These are phyloP conservation scores for Lingula anatina DNA, from an alignment of 2,888 invertebrate species.

Conservation along the genomic window DNA sequence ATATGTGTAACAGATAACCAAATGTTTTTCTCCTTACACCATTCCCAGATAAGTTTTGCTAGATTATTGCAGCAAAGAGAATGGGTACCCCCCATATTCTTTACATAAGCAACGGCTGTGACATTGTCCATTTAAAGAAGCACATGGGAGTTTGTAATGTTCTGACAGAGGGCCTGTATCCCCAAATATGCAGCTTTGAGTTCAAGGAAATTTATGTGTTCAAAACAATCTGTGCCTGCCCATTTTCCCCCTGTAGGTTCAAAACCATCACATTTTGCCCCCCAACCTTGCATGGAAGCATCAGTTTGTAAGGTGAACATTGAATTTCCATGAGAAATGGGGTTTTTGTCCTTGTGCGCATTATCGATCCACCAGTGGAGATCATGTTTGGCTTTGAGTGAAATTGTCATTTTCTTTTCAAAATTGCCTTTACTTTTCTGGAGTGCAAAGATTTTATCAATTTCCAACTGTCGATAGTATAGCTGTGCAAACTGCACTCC, in stretches of 20 bases:
- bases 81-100: conserved; percentile 2
- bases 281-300: conserved; percentile 3
- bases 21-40: conserved; percentile 1
- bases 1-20: conserved; percentile 3
- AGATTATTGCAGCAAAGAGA: conserved; percentile 1
- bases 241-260: conserved; percentile 3
- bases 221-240: background rate
- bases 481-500: conserved; percentile 1
- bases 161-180: background rate
- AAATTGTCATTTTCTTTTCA: background rate
- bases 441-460: conserved; percentile 1
- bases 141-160: background rate
- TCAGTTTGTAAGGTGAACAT: background rate
- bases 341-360: background rate
- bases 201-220: conserved; percentile 4
- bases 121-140: conserved; percentile 1
- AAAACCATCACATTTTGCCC: background rate
- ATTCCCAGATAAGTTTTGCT: conserved; percentile 2
- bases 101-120: conserved; percentile 3
- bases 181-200: conserved; percentile 1
- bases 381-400: background rate
- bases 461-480: conserved; percentile 3
- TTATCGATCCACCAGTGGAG: conserved; percentile 5
- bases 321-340: background rate
- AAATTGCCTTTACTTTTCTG: background rate